Conservation (phyloP, 2,797 vertebrate species). For the Pteropus rufus region DNA sequence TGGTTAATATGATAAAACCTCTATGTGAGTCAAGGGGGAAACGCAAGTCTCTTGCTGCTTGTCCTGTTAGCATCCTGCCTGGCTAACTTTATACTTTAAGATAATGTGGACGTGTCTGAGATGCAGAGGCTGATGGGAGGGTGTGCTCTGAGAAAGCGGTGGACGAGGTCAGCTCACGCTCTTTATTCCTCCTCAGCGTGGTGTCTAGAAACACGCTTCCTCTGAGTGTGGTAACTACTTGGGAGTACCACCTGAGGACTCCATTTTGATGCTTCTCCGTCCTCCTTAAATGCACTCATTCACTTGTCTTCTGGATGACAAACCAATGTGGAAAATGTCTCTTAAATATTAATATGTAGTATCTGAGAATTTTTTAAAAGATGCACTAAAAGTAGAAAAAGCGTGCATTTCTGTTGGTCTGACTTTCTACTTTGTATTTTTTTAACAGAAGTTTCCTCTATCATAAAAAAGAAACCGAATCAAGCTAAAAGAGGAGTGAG, state of each 20-base stretch:
- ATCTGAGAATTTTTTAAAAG: not conserved
- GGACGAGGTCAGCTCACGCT: not conserved
- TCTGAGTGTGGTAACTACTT: fast-evolving
- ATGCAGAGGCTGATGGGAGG: not conserved
- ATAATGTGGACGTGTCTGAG: not conserved
- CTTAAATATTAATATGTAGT: not conserved
- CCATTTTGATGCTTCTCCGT: not conserved
- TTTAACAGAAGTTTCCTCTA: conserved; percentile 86
- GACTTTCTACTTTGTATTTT: conserved; percentile 49
- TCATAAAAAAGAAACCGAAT: conserved; percentile 94
- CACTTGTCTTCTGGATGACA: not conserved
- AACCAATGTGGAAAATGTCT: not conserved
- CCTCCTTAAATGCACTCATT: fast-evolving
- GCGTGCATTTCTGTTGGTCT: not conserved
- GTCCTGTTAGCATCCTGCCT: not conserved
- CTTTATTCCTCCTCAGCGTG: not conserved
- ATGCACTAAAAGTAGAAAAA: not conserved
- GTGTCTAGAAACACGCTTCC: fast-evolving
- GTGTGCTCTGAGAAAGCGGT: not conserved
- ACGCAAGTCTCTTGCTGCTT: not conserved
- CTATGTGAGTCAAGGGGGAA: not conserved
- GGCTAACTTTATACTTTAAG: not conserved
- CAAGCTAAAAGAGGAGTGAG: conserved; percentile 91
- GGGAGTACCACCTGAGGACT: not conserved
- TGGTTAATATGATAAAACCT: not conserved